phyloP scores from a whole-genome alignment of 1,140 invertebrate species.

The Drosophila ambigua region DNA sequence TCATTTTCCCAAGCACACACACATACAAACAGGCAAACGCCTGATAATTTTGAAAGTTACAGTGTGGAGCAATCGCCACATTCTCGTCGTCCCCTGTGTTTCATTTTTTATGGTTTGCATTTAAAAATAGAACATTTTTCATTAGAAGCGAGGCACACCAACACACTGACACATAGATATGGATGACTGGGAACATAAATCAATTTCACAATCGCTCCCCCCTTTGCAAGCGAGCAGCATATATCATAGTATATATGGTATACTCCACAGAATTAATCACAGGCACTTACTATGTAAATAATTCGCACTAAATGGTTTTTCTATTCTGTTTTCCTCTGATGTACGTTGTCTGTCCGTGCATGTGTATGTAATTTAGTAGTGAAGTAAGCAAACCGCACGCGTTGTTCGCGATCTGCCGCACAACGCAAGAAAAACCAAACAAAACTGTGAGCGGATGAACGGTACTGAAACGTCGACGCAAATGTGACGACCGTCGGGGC shows the following conservation, averaged over 20 bases:
- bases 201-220: constrained; percentile 62
- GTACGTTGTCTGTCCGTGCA: constrained; percentile 23
- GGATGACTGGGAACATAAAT: constrained; percentile 11
- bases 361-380: constrained; percentile 51
- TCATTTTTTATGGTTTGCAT: constrained; percentile 55
- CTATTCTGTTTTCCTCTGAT: constrained; percentile 42
- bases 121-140: constrained; percentile 81
- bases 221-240: constrained; percentile 13
- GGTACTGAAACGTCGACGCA: constrained; percentile 76
- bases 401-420: constrained; percentile 73
- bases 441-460: constrained; percentile 76
- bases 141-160: constrained; percentile 48
- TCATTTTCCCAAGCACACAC: constrained; percentile 37
- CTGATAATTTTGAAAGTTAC: constrained; percentile 80
- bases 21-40: constrained; percentile 14
- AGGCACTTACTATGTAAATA: constrained; percentile 54
- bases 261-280: constrained; percentile 7
- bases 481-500: constrained; percentile 49
- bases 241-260: constrained; percentile 4
- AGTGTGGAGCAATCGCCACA: constrained; percentile 70
- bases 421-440: constrained; percentile 76
- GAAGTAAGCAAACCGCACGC: constrained; percentile 68
- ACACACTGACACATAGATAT: constrained; percentile 48
- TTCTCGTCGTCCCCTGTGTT: constrained; percentile 33
- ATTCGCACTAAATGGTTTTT: constrained; percentile 58